Evolutionary conservation across 1,140 invertebrate species (phyloP), one percentile per base, ranked within the genome.

Genomic region (Vanessa tameamea): DNA sequence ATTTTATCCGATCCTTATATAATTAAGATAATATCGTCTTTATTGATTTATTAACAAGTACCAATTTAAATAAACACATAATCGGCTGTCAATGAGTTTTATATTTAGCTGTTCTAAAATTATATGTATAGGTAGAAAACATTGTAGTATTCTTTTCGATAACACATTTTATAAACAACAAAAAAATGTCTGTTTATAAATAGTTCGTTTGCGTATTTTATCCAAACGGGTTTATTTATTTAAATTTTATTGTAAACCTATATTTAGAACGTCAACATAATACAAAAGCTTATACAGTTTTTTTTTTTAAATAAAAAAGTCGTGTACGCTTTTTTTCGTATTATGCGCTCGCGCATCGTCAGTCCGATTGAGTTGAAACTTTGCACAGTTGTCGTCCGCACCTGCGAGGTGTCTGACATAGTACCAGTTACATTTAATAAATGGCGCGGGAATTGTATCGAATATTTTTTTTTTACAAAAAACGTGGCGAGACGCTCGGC

Each of bases 11-110:
- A 26, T 43, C 20, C 15, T 37, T 47, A 9, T 69, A 47, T 59
- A 69, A 69, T 69, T 57, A 69, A 57, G 66, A 47, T 59, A 69
- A 57, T 59, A 69, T 37, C 66, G 43, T 13, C 43, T 8, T 69
- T 57, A 69, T 69, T 69, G 53, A 69, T 69, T 59, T 59, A 59
- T 59, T 53, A 15, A 14, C 37, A 57, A 47, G 57, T 59, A 68
- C 47, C 16, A 47, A 47, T 57, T 69, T 47, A 59, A 69, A 57
- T 47, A 59, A 59, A 47, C n/a, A 59, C 53, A 14, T 68, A 57
- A 68, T 68, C 5, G 57, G 2, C 23, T 13, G 11, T 31, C 26
- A 20, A 16, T 53, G 8, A 9, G 50, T 57, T 57, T 26, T 57
- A 20, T 20, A 55, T 16, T 6, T 50, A 50, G 37, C 9, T 6